These are phyloP conservation scores for Aporrectodea caliginosa DNA, from an alignment of 1,140 invertebrate genomes.

Conservation along the genomic window DNA sequence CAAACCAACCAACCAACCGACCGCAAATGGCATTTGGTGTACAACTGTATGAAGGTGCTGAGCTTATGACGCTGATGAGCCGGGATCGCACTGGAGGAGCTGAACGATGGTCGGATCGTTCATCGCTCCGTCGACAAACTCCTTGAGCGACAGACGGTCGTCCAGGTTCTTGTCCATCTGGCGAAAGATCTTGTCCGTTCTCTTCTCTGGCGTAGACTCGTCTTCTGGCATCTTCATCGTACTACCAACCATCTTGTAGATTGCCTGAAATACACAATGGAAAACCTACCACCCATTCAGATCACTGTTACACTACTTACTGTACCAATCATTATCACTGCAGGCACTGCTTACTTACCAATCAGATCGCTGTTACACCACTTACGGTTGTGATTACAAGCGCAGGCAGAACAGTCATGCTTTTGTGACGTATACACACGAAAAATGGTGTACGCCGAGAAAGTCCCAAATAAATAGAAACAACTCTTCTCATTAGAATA, in stretches of 20 bases:
- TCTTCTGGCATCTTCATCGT: conserved; percentile 98
- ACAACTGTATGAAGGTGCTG: background rate
- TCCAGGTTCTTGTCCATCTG: conserved; percentile 94
- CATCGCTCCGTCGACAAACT: conserved; percentile 81
- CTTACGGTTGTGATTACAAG: no score
- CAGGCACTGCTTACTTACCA: no score
- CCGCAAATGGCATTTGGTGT: background rate
- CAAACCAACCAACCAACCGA: background rate
- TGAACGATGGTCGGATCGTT: conserved; percentile 21
- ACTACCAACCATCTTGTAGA: conserved; percentile 96
- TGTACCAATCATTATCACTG: no score
- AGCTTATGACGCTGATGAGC: background rate
- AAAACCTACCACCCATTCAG: no score
- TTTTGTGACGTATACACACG: no score
- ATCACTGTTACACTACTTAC: no score
- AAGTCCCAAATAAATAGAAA: no score
- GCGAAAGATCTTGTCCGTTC: conserved; percentile 93
- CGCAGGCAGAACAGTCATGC: no score
- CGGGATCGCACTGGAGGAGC: conserved; percentile 20
- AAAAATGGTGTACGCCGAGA: no score
- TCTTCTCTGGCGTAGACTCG: conserved; percentile 92
- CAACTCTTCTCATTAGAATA: no score
- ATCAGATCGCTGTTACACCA: no score
- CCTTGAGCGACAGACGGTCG: conserved; percentile 82
- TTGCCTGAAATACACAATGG: conserved; percentile 87